A percentile compares a stretch with the other conserved stretches of the same genome.
Evolutionary conservation across 2,113 vertebrate genomes (phyloP).

Genomic region (Nibea coibor): DNA sequence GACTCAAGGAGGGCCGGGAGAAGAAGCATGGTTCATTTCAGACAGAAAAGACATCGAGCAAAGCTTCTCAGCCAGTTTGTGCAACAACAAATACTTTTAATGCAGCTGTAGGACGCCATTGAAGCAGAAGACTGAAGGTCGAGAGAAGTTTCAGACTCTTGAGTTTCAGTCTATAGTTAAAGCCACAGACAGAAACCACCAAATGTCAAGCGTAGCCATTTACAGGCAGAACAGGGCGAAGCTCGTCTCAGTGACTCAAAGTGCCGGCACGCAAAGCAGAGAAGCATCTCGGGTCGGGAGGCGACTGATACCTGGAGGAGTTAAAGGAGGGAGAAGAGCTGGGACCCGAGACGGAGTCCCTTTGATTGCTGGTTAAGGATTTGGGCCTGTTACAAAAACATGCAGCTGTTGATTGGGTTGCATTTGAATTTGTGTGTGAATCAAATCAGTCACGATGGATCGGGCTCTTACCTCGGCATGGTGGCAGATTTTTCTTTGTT

Average conservation of each 20-base stretch:
- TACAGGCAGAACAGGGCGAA: background rate
- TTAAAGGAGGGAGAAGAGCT: conserved; percentile 27
- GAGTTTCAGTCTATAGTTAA: background rate
- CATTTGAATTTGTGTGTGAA: background rate
- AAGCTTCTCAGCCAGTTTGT: background rate
- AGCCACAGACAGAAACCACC: conserved; percentile 1
- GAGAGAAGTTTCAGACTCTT: background rate
- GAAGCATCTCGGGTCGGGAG: background rate
- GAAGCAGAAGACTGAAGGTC: background rate
- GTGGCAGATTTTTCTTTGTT: conserved; percentile 86
- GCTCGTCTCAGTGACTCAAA: background rate
- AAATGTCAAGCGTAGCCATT: background rate
- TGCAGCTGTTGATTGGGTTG: background rate
- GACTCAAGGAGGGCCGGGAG: background rate
- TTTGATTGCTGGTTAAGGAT: conserved; percentile 52
- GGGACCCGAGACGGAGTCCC: conserved; percentile 44
- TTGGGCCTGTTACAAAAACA: conserved; percentile 72
- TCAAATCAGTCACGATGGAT: background rate
- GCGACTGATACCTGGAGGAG: conserved; percentile 61
- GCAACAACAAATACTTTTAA: background rate
- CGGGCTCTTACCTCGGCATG: conserved; percentile 82
- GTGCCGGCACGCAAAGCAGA: background rate
- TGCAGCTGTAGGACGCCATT: background rate
- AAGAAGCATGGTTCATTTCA: background rate
- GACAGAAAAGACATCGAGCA: background rate